Conservation (phyloP, 2,888 invertebrate species). For the Drosophila kokeensis region DNA sequence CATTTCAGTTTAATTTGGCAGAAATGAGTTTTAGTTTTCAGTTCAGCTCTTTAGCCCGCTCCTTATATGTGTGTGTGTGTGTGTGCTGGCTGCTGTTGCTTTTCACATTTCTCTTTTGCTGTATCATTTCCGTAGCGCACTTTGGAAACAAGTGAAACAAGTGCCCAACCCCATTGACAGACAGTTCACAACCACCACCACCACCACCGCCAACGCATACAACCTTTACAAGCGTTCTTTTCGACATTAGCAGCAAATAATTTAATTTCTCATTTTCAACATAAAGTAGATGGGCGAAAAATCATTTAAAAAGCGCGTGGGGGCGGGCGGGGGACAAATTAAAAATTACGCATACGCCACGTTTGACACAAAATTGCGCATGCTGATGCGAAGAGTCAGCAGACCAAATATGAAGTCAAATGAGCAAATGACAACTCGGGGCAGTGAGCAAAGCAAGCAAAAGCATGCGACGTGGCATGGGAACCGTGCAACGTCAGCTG, state of each 20-base stretch:
- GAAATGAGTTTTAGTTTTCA: conserved; percentile 81
- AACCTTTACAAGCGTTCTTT: conserved; percentile 26
- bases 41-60: conserved; percentile 56
- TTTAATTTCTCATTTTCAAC: conserved; percentile 76
- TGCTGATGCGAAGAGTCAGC: conserved; percentile 50
- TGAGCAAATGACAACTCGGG: conserved; percentile 23
- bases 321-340: conserved; percentile 32
- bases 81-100: conserved; percentile 41
- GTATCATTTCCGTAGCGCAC: conserved; percentile 72
- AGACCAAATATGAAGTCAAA: conserved; percentile 53
- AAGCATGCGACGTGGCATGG: conserved; percentile 25
- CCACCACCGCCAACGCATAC: neutral
- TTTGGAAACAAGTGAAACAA: conserved; percentile 15
- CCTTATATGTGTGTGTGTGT: conserved; percentile 19
- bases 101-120: conserved; percentile 50
- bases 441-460: conserved; percentile 14
- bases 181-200: neutral
- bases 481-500: conserved; percentile 48
- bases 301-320: conserved; percentile 36
- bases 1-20: conserved; percentile 80
- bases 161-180: neutral
- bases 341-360: conserved; percentile 77
- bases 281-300: conserved; percentile 19
- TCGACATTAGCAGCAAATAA: conserved; percentile 78
- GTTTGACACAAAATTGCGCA: conserved; percentile 72